Evolutionary conservation across 2,113 vertebrate species (phyloP), one percentile per base, ranked within the genome.

Genomic region (Cheirogaleus medius): DNA sequence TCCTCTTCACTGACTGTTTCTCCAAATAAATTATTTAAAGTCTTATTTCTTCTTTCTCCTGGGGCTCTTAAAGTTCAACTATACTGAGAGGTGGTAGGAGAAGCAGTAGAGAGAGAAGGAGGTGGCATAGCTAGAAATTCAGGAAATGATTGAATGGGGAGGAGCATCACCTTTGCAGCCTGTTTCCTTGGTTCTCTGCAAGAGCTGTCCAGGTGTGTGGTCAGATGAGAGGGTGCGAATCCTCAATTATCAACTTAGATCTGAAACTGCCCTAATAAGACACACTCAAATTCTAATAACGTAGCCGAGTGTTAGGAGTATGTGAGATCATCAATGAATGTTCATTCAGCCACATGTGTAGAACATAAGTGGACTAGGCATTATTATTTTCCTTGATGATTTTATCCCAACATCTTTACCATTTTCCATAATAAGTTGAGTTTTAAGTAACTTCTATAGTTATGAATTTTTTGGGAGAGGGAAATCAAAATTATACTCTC

Each of bases 1-100:
- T 99, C 99, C 99, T 99, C 99, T 99, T 99, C 99, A 99, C 99
- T 99, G 99, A 98, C 99, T 99, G 99, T 99, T 99, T 99, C 99
- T 99, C 98, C 99, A 99, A 99, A 99, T 99, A 99, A 99, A 99
- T 99, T 99, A 99, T 99, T 99, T 99, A 99, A 99, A 99, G 99
- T 99, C 99, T 99, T 99, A 99, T 99, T 98, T 99, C 99, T 99
- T 98, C 98, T 98, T 98, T 98, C 99, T 99, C 99, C 98, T 98
- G 99, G 99, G 99, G 98, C 98, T 99, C 99, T 99, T 99, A 99
- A 99, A 99, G 99, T 99, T 99, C 99, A 99, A 98, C 98, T 98
- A 74, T 66, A 88, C 97, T 94, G 98, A 95, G 97, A 98, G 95
- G 96, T 97, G 97, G 81, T 1, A n/a, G 37, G 69, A 97, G 96